A percentile compares a stretch with the other conserved stretches of the same genome.
Conservation (phyloP, 1,140 invertebrate species). For the Pectinophora gossypiella region DNA sequence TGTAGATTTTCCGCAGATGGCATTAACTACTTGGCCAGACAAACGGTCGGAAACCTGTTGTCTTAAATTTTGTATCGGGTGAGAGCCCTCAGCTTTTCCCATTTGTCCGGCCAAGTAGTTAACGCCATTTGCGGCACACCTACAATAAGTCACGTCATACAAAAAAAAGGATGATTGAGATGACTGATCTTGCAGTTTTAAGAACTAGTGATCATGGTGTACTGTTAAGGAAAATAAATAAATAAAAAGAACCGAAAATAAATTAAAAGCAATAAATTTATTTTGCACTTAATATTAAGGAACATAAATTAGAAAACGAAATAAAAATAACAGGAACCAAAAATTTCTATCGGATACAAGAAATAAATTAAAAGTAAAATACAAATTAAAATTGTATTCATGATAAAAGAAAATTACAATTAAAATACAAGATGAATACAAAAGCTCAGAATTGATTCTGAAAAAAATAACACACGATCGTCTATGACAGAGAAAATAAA, state of each 20-base stretch:
- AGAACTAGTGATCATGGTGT: too few species aligned
- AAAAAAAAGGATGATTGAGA: too few species aligned
- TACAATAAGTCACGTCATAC: too few species aligned
- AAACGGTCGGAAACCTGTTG: too few species aligned
- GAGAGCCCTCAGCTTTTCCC: too few species aligned
- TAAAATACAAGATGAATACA: slow-evolving; percentile 44
- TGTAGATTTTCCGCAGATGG: too few species aligned
- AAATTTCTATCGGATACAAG: slow-evolving; percentile 45
- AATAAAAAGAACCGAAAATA: slow-evolving; percentile 45
- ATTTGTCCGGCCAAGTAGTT: too few species aligned
- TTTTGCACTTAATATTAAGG: slow-evolving; percentile 65
- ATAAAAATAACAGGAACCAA: slow-evolving; percentile 71
- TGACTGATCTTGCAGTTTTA: too few species aligned
- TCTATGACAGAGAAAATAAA: slow-evolving; percentile 48
- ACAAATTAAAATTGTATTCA: slow-evolving; percentile 34
- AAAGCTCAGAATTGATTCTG: slow-evolving; percentile 34
- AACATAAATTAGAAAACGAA: slow-evolving; percentile 68
- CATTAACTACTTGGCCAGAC: too few species aligned
- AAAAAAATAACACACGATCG: slow-evolving; percentile 60
- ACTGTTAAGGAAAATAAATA: too few species aligned
- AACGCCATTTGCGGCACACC: too few species aligned
- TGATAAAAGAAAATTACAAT: slow-evolving; percentile 30
- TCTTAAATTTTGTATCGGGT: too few species aligned
- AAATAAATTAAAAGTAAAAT: slow-evolving; percentile 38
- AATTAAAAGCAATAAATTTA: slow-evolving; percentile 73